Evolutionary conservation across 2,113 vertebrate genomes (phyloP), one percentile per base, ranked within the genome.

Genomic region (Saimiri boliviensis): DNA sequence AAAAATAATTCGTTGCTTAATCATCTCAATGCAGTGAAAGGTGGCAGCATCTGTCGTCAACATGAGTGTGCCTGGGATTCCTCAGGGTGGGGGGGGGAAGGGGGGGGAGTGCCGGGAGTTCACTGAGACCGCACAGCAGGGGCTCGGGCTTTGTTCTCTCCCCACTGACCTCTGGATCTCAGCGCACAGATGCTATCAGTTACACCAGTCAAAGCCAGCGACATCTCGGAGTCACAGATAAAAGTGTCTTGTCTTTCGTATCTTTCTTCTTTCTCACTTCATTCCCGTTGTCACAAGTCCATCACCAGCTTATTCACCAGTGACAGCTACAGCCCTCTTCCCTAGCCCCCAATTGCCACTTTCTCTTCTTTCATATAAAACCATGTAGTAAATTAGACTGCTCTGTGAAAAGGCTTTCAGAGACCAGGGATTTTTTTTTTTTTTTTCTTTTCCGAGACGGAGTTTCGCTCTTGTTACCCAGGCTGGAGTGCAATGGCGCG

Each of bases 31-130:
- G 52, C 68, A 73, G 23, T 7, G 16, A 70, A 68, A 84, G 40
- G 19, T 8, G 20, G 56, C 0, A 0, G 32, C 13, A 6, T 45
- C 6, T 25, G 45, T 32, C 3, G 0, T 60, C 8, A 60, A 76
- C 40, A 54, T 0, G 2, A 3, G 25, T 1, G 21, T 8, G 58
- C 20, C 12, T 35, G 49, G 19, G 35, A 58, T n/a, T 77, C 73
- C 52, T 47, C 0, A n/a, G n/a, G n/a, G n/a, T n/a, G n/a, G n/a
- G n/a, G n/a, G n/a, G n/a, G n/a, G n/a, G n/a, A n/a, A n/a, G n/a
- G n/a, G n/a, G 21, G 2, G 52, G 45, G 11, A n/a, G n/a, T n/a
- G 58, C 80, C 0, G 19, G 6, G 47, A 23, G 60, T 49, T 45
- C 6, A 0, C 32, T 3, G 3, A 6, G 52, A 19, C 5, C 19